Percentiles rank a stretch among this genome's conserved stretches.
Conservation (phyloP, 2,113 vertebrate species). For the Lucifuga dentata region DNA sequence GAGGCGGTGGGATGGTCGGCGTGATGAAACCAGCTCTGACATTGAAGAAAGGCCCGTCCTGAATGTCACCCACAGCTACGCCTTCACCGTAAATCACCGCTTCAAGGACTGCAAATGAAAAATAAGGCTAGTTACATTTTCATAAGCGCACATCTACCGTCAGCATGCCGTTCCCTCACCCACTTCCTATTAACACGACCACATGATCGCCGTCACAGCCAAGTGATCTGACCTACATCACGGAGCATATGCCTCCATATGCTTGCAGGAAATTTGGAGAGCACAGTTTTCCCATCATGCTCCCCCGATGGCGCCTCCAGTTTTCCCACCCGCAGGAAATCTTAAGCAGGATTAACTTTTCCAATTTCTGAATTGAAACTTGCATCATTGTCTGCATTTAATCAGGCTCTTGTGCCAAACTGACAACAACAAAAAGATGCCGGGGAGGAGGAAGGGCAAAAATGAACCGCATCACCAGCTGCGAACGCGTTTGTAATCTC, state of each 20-base stretch:
- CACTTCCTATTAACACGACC: not conserved
- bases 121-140: constrained; percentile 12
- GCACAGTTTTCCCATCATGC: constrained; percentile 34
- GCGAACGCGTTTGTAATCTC: constrained; percentile 45
- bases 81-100: constrained; percentile 56
- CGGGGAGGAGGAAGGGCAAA: constrained; percentile 33
- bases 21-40: constrained; percentile 62
- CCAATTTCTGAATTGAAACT: constrained; percentile 70
- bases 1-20: constrained; percentile 44
- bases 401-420: constrained; percentile 61
- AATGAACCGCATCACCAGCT: constrained; percentile 48
- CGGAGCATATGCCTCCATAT: constrained; percentile 23
- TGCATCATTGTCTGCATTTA: constrained; percentile 71
- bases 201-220: constrained; percentile 11
- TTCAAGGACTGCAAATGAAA: constrained; percentile 41
- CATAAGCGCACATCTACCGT: not conserved
- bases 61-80: constrained; percentile 42
- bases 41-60: constrained; percentile 52
- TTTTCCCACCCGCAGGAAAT: constrained; percentile 66
- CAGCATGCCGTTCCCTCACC: not conserved
- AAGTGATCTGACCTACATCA: constrained; percentile 56
- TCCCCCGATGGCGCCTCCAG: constrained; percentile 39
- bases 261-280: constrained; percentile 35
- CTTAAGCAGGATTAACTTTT: constrained; percentile 67
- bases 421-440: constrained; percentile 32